Conservation (phyloP, 2,888 invertebrate genomes). For the Athalia rosae region DNA sequence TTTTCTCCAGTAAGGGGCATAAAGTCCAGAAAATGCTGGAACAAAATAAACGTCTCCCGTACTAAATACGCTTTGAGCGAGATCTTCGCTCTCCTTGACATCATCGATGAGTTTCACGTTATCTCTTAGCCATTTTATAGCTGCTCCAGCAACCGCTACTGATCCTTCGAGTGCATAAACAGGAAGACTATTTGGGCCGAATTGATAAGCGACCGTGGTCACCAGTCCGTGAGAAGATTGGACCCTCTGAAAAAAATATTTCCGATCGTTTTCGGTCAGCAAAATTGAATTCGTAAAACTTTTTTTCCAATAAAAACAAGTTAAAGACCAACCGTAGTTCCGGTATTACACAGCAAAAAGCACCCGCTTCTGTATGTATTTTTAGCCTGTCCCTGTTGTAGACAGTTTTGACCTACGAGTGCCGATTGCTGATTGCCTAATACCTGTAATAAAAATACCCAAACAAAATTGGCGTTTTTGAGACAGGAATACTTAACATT, state of each 20-base stretch:
- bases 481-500: conserved; percentile 54
- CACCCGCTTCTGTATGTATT: conserved; percentile 97
- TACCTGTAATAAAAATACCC: conserved; percentile 76
- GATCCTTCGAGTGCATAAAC: conserved; percentile 98
- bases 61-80: conserved; percentile 87
- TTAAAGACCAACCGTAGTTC: conserved; percentile 77
- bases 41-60: conserved; percentile 98
- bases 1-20: conserved; percentile 98
- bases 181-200: conserved; percentile 87
- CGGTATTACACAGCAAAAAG: conserved; percentile 96
- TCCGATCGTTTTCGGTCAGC: not conserved
- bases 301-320: not conserved
- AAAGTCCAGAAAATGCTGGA: conserved; percentile 97
- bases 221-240: conserved; percentile 91
- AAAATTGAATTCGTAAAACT: not conserved
- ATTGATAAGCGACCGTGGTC: conserved; percentile 93
- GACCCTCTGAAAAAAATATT: conserved; percentile 78
- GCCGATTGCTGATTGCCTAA: conserved; percentile 98
- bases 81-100: conserved; percentile 79
- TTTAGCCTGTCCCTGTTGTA: conserved; percentile 92
- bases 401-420: conserved; percentile 92
- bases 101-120: conserved; percentile 90
- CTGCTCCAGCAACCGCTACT: conserved; percentile 94
- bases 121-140: conserved; percentile 94
- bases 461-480: conserved; percentile 47